Conservation (phyloP, 2,888 invertebrate genomes). For the Peribatodes rhomboidaria region DNA sequence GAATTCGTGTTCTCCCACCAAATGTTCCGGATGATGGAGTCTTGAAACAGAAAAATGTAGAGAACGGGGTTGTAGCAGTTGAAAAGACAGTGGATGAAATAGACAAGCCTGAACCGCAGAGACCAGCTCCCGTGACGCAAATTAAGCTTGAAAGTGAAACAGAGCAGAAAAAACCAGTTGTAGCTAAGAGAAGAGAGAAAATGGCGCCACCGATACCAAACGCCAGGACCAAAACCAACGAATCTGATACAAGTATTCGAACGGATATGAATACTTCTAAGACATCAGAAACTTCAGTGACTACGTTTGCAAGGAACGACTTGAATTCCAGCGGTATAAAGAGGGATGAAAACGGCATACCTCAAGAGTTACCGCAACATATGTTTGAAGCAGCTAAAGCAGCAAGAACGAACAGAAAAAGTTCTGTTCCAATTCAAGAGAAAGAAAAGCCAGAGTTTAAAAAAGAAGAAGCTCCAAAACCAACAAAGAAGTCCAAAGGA, state of each 20-base stretch:
- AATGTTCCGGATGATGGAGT: conserved; percentile 84
- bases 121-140: conserved; percentile 68
- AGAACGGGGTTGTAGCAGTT: conserved; percentile 72
- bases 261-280: conserved; percentile 61
- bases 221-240: conserved; percentile 75
- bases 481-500: conserved; percentile 88
- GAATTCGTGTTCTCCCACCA: conserved; percentile 89
- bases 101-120: conserved; percentile 75
- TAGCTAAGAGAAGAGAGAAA: conserved; percentile 84
- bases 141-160: conserved; percentile 84
- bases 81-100: conserved; percentile 76
- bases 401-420: conserved; percentile 89
- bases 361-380: conserved; percentile 90
- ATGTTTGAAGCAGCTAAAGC: conserved; percentile 91
- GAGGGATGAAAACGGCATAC: conserved; percentile 87
- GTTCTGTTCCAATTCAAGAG: conserved; percentile 72
- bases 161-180: conserved; percentile 80
- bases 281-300: conserved; percentile 67
- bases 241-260: conserved; percentile 66
- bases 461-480: conserved; percentile 58
- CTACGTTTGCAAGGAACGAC: conserved; percentile 76
- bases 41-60: conserved; percentile 76
- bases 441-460: conserved; percentile 55
- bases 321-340: conserved; percentile 87
- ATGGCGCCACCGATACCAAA: conserved; percentile 83